These are phyloP conservation scores for Drosophila dives DNA, from an alignment of 2,888 invertebrate genomes.

Conservation along the genomic window DNA sequence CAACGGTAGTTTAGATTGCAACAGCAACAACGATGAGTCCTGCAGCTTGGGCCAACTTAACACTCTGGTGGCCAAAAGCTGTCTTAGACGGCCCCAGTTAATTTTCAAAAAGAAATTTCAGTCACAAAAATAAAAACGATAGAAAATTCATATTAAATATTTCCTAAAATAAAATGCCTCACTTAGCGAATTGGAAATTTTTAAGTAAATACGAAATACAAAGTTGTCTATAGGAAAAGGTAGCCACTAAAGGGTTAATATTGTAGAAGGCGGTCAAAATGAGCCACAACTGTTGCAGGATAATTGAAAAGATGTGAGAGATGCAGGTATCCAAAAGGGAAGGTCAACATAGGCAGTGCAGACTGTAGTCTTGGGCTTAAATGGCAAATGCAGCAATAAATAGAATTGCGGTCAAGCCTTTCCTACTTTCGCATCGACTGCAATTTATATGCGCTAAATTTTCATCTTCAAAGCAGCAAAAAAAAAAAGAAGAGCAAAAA, in stretches of 20 bases:
- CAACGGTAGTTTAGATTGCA: slow-evolving; percentile 67
- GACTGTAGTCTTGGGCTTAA: slow-evolving; percentile 40
- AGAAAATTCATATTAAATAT: background rate
- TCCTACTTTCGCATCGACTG: slow-evolving; percentile 27
- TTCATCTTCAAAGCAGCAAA: slow-evolving; percentile 53
- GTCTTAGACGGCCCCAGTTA: background rate
- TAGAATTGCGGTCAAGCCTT: slow-evolving; percentile 74
- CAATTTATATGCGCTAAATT: slow-evolving; percentile 45
- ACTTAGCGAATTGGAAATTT: background rate
- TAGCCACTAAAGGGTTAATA: background rate
- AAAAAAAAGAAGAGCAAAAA: slow-evolving; percentile 24
- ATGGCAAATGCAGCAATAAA: slow-evolving; percentile 74
- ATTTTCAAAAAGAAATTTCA: background rate
- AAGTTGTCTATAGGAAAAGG: background rate
- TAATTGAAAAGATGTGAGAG: background rate
- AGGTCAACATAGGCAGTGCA: slow-evolving; percentile 17
- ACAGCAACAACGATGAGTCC: slow-evolving; percentile 13
- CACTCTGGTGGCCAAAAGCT: background rate
- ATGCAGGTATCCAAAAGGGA: background rate
- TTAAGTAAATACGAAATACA: background rate
- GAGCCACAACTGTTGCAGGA: slow-evolving; percentile 23
- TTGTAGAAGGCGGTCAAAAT: slow-evolving; percentile 18
- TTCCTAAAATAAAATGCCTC: rapidly evolving
- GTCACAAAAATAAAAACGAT: background rate
- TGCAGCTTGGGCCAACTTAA: slow-evolving; percentile 33